A percentile compares a stretch with the other conserved stretches of the same genome.
These are phyloP conservation scores for Chalcosyrphus nemorum DNA, from an alignment of 2,888 invertebrate genomes.

Conservation along the genomic window DNA sequence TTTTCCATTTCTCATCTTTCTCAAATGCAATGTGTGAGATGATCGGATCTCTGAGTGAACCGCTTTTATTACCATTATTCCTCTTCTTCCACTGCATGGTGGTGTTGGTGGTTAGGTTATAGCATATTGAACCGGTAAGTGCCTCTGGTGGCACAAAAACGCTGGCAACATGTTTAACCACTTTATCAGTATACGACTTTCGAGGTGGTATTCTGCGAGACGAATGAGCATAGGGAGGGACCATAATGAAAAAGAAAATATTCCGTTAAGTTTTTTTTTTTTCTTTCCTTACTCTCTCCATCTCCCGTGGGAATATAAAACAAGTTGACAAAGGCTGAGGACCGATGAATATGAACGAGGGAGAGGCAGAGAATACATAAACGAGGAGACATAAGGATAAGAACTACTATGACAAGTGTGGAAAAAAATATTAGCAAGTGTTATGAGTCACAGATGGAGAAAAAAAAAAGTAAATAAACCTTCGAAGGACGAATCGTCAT, in stretches of 20 bases:
- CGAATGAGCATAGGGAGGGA: background rate
- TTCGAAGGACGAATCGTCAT: constrained; percentile 62
- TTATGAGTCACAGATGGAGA: constrained; percentile 59
- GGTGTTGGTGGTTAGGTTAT: constrained; percentile 29
- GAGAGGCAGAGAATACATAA: background rate
- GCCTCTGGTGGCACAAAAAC: constrained; percentile 62
- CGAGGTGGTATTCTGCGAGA: constrained; percentile 6
- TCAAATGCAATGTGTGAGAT: background rate
- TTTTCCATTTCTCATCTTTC: constrained; percentile 12
- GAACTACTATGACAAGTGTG: constrained; percentile 15
- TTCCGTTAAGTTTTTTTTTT: constrained; percentile 54
- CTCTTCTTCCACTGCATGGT: background rate
- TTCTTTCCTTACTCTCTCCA: background rate
- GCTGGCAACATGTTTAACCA: constrained; percentile 69
- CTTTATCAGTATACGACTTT: constrained; percentile 63
- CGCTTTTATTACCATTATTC: constrained; percentile 31
- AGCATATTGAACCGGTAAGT: constrained; percentile 55
- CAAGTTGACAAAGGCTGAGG: constrained; percentile 42
- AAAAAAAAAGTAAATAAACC: background rate
- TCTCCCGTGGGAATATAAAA: constrained; percentile 52
- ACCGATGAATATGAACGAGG: background rate
- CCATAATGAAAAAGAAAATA: constrained; percentile 30
- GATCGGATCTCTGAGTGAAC: background rate
- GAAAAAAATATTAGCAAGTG: constrained; percentile 53
- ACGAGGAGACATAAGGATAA: constrained; percentile 12